Evolutionary conservation across 1,140 invertebrate genomes (phyloP).

Genomic region (Meteorus sp.): DNA sequence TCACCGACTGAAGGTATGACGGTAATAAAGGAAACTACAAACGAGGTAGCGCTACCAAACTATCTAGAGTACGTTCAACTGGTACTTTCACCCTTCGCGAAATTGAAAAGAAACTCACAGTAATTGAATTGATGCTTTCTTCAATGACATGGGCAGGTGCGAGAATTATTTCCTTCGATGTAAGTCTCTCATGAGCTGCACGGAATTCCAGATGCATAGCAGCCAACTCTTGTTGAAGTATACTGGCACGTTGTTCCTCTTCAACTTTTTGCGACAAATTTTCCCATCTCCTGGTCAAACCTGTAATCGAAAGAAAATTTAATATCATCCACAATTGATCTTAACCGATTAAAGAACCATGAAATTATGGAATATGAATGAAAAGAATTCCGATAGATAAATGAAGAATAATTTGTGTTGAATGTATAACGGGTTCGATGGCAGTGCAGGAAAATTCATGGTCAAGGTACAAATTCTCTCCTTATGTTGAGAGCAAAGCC

Average conservation of each 20-base stretch:
- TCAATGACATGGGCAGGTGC: slow-evolving; percentile 57
- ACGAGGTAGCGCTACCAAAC: too few relatives aligned
- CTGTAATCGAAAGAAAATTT: slow-evolving; percentile 46
- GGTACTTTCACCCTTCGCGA: too few relatives aligned
- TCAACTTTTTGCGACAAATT: slow-evolving; percentile 58
- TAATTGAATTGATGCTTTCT: slow-evolving; percentile 58
- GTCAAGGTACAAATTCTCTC: slow-evolving; percentile 14
- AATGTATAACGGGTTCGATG: neutral
- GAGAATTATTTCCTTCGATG: slow-evolving; percentile 47
- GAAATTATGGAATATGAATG: neutral
- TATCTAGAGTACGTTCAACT: too few relatives aligned
- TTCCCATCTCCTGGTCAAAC: slow-evolving; percentile 64
- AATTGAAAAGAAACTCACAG: too few relatives aligned
- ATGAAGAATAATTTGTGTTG: neutral
- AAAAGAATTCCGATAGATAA: neutral
- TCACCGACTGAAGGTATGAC: too few relatives aligned
- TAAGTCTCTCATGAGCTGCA: slow-evolving; percentile 46
- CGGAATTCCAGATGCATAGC: slow-evolving; percentile 51
- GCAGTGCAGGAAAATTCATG: slow-evolving; percentile 3
- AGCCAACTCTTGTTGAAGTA: slow-evolving; percentile 58
- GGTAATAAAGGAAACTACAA: too few relatives aligned
- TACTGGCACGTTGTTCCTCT: slow-evolving; percentile 56
- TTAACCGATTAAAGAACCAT: neutral
- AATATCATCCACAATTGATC: neutral
- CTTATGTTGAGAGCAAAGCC: too few relatives aligned